These are phyloP conservation scores for Allolobophora icterica DNA, from an alignment of 2,888 invertebrate species.

Conservation along the genomic window DNA sequence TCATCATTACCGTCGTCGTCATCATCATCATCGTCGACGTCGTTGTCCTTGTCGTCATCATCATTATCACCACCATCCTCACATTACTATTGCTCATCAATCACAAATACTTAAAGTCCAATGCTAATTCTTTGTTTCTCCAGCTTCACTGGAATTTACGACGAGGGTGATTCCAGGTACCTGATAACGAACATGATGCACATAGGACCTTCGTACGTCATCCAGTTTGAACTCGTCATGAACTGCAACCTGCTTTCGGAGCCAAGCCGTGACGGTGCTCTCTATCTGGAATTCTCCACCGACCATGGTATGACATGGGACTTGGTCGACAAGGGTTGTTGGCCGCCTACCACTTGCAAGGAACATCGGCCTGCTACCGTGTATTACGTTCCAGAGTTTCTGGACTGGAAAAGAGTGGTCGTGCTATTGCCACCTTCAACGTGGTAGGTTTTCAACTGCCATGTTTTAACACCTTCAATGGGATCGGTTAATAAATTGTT, in stretches of 20 bases:
- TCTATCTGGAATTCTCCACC: constrained; percentile 62
- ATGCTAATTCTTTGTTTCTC: not conserved
- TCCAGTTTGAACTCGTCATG: constrained; percentile 66
- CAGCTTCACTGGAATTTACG: constrained; percentile 40
- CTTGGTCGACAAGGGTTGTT: constrained; percentile 61
- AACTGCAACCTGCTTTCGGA: constrained; percentile 60
- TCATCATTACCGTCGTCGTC: constrained; percentile 28
- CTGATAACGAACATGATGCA: constrained; percentile 63
- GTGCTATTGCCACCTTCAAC: constrained; percentile 61
- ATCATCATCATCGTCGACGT: constrained; percentile 25
- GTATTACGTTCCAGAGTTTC: constrained; percentile 61
- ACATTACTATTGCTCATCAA: too few relatives aligned
- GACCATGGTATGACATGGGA: constrained; percentile 66
- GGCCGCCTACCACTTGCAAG: constrained; percentile 60
- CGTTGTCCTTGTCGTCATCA: not conserved
- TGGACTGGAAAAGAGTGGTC: constrained; percentile 63
- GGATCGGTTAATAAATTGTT: not conserved
- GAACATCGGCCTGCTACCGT: constrained; percentile 61
- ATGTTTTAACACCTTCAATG: too few relatives aligned
- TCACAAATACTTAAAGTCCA: too few relatives aligned
- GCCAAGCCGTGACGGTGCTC: constrained; percentile 51
- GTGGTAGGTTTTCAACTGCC: constrained; percentile 52
- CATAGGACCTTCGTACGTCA: constrained; percentile 64
- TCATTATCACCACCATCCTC: not conserved
- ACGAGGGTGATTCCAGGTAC: constrained; percentile 52